Conservation (phyloP, 2,888 invertebrate genomes). For the Dione vanillae region DNA sequence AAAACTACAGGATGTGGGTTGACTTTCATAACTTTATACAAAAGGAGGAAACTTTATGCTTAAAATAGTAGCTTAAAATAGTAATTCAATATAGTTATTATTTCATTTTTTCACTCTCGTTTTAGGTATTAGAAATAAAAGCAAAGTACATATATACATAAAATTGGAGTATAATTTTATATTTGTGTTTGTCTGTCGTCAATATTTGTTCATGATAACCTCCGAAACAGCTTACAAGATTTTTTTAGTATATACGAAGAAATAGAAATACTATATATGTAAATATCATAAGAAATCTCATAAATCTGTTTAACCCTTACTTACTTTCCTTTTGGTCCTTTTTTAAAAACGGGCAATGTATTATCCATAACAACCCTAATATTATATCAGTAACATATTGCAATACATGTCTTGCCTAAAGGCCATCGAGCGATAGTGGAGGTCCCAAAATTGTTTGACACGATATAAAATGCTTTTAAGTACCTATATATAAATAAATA, state of each 20-base stretch:
- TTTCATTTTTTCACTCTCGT: not conserved
- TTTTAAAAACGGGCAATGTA: not conserved
- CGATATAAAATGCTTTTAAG: not conserved
- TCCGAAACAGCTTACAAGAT: too few relatives aligned
- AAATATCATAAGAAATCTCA: not conserved
- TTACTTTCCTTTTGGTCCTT: not conserved
- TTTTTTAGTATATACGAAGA: too few relatives aligned
- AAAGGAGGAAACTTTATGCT: not conserved
- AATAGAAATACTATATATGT: not conserved
- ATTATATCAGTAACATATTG: conserved; percentile 1
- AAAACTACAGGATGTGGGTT: conserved; percentile 3
- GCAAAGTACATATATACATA: not conserved
- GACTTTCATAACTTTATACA: not conserved
- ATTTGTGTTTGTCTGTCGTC: too few relatives aligned
- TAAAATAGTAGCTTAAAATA: not conserved
- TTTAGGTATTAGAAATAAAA: not conserved
- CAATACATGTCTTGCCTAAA: conserved; percentile 7
- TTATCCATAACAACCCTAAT: conserved; percentile 14
- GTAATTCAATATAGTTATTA: not conserved
- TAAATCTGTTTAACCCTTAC: not conserved
- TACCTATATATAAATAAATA: too few relatives aligned
- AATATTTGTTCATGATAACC: too few relatives aligned
- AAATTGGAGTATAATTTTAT: too few relatives aligned
- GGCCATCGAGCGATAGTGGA: not conserved
- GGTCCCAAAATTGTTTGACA: conserved; percentile 1